Base-by-base conservation (phyloP, 2,113 vertebrate genomes). In the Helogale parvula region DNA sequence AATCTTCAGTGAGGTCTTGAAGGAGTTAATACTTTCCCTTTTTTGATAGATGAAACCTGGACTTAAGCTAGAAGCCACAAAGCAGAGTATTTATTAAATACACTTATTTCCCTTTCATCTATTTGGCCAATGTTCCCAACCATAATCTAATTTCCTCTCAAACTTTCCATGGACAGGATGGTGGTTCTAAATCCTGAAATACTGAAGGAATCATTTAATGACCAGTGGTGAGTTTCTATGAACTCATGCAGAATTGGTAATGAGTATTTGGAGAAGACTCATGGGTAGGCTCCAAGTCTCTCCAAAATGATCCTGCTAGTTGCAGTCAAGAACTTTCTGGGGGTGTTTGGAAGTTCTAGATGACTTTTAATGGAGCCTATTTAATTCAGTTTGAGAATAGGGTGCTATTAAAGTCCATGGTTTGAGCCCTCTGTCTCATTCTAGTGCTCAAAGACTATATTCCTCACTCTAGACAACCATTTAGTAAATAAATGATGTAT, bases 121-220 rank as follows among this genome's bases (percentile, higher is more conserved):
- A 82, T 71, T 96, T 97, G 97, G 76, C 96, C 63, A 50, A 2
- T n/a, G 71, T 35, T 98, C 57, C 57, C 90, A 93, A 95, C 83
- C 52, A 94, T 94, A 96, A 65, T 83, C 90, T 77, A 54, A 85
- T 98, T 98, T 97, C 45, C 97, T 93, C 84, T 96, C 27, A 97
- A 97, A 29, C 47, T 97, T 98, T 97, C 96, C 96, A 86, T 85
- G 15, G 57, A 96, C 15, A 63, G 72, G 25, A 77, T 87, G 74
- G 41, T 79, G 7, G 54, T 60, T 98, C 84, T 47, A 96, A 85
- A 94, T 74, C 47, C 63, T 69, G 38, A 68, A 63, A 88, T 54
- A 82, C 71, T 98, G 83, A 57, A 85, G 52, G 57, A 76, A 93
- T 23, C 77, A 89, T 52, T 85, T 86, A 88, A 92, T 85, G 77